phyloP scores from a whole-genome alignment of 2,113 vertebrate genomes.

The Clarias gariepinus region DNA sequence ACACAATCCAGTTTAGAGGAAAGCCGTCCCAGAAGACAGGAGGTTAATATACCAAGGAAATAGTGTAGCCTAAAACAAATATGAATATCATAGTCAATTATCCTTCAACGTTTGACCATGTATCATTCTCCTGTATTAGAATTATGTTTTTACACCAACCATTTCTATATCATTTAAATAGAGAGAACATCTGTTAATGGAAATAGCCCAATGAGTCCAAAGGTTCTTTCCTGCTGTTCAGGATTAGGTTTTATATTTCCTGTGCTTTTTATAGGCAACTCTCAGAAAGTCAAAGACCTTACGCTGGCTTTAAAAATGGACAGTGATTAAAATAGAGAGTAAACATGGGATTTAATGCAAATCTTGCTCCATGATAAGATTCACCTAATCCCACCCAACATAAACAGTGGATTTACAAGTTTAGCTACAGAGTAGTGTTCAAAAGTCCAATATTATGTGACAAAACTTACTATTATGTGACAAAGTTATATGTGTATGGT shows the following conservation, averaged over 20 bases:
- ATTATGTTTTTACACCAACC: not conserved
- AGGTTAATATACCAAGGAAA: not conserved
- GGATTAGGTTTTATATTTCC: not conserved
- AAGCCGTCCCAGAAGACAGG: not conserved
- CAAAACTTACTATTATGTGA: not conserved
- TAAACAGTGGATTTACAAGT: not conserved
- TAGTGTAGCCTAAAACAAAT: not conserved
- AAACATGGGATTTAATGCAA: not conserved
- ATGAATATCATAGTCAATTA: not conserved
- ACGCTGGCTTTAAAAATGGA: conserved; percentile 21
- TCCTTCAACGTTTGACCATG: not conserved
- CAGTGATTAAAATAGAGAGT: conserved; percentile 19
- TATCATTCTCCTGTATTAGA: not conserved
- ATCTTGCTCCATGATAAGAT: not conserved
- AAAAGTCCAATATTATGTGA: not conserved
- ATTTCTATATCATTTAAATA: not conserved
- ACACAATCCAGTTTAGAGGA: not conserved
- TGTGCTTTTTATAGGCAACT: conserved; percentile 32
- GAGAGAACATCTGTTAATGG: not conserved
- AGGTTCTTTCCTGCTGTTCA: conserved; percentile 14
- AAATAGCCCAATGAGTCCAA: not conserved
- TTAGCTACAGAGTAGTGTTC: not conserved
- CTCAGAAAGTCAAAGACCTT: conserved; percentile 27
- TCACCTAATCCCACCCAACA: not conserved
- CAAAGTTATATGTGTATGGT: not conserved